Percentiles rank a stretch among this genome's conserved stretches.
Evolutionary conservation across 53 echinoderm and acorn worm species (phyloP).

Genomic region (Actinopyga echinites): DNA sequence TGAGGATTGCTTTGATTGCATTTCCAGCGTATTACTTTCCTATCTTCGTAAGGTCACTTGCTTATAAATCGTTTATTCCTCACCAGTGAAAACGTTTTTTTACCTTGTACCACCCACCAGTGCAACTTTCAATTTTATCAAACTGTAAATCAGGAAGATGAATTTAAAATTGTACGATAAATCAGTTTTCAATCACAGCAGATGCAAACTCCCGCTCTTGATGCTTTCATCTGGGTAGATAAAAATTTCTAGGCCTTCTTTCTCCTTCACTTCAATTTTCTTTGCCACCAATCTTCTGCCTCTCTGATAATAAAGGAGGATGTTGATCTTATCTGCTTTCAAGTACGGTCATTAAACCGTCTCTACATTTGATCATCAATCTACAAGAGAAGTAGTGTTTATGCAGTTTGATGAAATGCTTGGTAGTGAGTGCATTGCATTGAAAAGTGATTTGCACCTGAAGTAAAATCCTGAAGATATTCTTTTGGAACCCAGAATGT

Average conservation of each 20-base stretch:
- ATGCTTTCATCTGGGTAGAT: background rate
- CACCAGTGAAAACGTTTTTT: no score
- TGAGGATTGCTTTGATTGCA: no score
- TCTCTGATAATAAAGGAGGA: conserved; percentile 25
- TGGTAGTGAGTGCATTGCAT: background rate
- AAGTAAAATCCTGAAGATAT: background rate
- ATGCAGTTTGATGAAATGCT: conserved; percentile 16
- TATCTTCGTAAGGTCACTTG: no score
- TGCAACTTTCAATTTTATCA: no score
- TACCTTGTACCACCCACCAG: no score
- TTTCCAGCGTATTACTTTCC: no score
- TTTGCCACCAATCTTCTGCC: background rate
- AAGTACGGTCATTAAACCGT: conserved; percentile 4
- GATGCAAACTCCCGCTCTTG: background rate
- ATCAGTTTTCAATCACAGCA: conserved; percentile 20
- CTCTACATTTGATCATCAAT: background rate
- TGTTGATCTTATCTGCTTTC: conserved; percentile 33
- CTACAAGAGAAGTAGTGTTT: background rate
- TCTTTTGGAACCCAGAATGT: background rate
- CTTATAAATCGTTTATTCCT: no score
- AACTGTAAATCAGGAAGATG: no score
- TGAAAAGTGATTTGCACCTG: conserved; percentile 2
- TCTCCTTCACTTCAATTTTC: conserved; percentile 15
- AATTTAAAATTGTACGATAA: background rate
- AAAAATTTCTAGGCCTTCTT: background rate